phyloP scores from a whole-genome alignment of 1,140 invertebrate genomes.

The Apis mellifera region DNA sequence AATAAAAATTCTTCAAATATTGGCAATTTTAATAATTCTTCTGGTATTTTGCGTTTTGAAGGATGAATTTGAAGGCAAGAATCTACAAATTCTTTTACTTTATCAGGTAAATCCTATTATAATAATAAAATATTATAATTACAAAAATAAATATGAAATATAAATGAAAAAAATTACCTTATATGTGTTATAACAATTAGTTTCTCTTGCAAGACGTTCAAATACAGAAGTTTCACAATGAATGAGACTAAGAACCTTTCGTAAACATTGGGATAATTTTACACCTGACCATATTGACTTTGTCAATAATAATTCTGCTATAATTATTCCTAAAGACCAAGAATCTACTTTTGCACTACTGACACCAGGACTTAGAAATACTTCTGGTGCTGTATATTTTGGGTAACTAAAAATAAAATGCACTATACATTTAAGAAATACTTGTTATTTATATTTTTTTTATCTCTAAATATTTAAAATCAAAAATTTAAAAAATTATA shows the following conservation, averaged over 20 bases:
- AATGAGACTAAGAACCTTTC: slow-evolving; percentile 88
- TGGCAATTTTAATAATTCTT: slow-evolving; percentile 82
- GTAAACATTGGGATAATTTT: slow-evolving; percentile 87
- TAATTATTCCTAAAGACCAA: slow-evolving; percentile 95
- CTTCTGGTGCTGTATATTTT: slow-evolving; percentile 93
- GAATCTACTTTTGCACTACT: slow-evolving; percentile 90
- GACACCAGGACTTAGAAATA: slow-evolving; percentile 84
- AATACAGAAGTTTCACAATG: slow-evolving; percentile 84
- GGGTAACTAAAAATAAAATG: slow-evolving; percentile 82
- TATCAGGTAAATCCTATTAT: slow-evolving; percentile 82
- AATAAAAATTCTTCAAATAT: slow-evolving; percentile 79
- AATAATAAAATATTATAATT: slow-evolving; percentile 35
- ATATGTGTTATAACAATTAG: slow-evolving; percentile 86
- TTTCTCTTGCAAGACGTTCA: slow-evolving; percentile 89
- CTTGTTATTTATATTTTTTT: slow-evolving; percentile 1
- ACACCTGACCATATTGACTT: slow-evolving; percentile 86
- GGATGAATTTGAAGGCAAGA: slow-evolving; percentile 86
- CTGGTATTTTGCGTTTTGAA: slow-evolving; percentile 83
- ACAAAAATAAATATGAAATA: slow-evolving; percentile 56
- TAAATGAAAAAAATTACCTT: slow-evolving; percentile 77
- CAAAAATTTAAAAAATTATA: neutral
- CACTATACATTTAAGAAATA: slow-evolving; percentile 5
- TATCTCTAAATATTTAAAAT: neutral
- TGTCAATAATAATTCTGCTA: slow-evolving; percentile 89
- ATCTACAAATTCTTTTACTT: slow-evolving; percentile 85